These are phyloP conservation scores for Cavia aperea DNA, from an alignment of 2,113 vertebrate species.

Conservation along the genomic window DNA sequence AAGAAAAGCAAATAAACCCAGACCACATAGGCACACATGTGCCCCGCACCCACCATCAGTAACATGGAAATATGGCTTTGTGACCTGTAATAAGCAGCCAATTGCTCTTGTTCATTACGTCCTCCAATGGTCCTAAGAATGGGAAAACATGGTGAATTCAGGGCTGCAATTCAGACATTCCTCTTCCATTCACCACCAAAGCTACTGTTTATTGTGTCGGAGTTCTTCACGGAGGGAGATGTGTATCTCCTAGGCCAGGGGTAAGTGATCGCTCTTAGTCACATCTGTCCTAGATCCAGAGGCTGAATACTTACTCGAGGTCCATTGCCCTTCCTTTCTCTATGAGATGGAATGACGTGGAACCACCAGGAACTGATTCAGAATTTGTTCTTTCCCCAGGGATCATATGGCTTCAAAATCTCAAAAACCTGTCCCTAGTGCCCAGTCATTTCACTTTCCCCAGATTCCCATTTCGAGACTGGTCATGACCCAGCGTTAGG, in stretches of 20 bases:
- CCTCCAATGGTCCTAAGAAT: neutral
- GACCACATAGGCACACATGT: accelerated
- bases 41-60: accelerated
- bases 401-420: neutral
- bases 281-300: neutral
- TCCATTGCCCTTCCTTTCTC: neutral
- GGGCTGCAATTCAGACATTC: neutral
- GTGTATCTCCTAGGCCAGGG: accelerated
- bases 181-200: accelerated
- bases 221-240: neutral
- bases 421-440: neutral
- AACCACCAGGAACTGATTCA: neutral
- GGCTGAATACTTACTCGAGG: neutral
- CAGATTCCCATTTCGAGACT: neutral
- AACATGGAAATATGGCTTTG: neutral
- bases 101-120: neutral
- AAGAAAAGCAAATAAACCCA: neutral
- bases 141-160: neutral
- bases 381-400: neutral
- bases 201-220: neutral
- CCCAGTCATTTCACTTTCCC: neutral
- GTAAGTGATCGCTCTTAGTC: accelerated
- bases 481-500: neutral
- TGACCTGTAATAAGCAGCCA: accelerated
- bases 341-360: neutral